Percentiles rank a stretch among this genome's conserved stretches.
Evolutionary conservation across 2,113 vertebrate species (phyloP).

Genomic region (Dicerorhinus sumatrensis): DNA sequence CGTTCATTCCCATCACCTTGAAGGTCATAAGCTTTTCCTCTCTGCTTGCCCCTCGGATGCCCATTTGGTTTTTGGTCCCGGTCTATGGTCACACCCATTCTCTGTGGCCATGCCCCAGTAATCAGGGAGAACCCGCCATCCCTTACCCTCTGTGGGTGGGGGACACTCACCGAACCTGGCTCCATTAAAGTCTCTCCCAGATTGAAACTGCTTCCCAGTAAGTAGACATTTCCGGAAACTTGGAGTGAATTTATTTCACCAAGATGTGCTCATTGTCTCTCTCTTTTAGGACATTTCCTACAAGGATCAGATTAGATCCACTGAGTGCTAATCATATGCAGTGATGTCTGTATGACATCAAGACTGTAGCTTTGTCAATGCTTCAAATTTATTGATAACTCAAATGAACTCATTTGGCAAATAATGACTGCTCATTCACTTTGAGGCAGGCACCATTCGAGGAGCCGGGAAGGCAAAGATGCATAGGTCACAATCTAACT

Average conservation of each 20-base stretch:
- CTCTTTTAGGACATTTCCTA: slow-evolving; percentile 54
- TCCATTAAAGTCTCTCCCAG: slow-evolving; percentile 18
- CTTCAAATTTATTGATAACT: slow-evolving; percentile 24
- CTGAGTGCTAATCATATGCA: slow-evolving; percentile 51
- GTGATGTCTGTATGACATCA: slow-evolving; percentile 17
- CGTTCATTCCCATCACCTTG: neutral
- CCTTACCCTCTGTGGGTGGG: neutral
- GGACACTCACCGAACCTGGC: neutral
- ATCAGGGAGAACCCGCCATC: neutral
- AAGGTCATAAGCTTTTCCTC: neutral
- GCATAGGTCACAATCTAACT: neutral
- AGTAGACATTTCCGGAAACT: slow-evolving; percentile 25
- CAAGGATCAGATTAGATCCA: slow-evolving; percentile 44
- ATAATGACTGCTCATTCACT: neutral
- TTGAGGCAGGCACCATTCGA: neutral
- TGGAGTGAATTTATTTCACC: slow-evolving; percentile 53
- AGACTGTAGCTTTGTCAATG: neutral
- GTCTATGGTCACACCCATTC: neutral
- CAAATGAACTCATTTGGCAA: slow-evolving; percentile 17
- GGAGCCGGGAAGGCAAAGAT: neutral
- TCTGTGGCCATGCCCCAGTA: neutral
- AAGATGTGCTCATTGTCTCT: slow-evolving; percentile 6
- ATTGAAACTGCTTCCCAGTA: slow-evolving; percentile 23
- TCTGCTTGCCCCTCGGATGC: neutral
- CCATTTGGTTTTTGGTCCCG: neutral